phyloP scores from a whole-genome alignment of 2,888 invertebrate species.

The Sinelater perroti region DNA sequence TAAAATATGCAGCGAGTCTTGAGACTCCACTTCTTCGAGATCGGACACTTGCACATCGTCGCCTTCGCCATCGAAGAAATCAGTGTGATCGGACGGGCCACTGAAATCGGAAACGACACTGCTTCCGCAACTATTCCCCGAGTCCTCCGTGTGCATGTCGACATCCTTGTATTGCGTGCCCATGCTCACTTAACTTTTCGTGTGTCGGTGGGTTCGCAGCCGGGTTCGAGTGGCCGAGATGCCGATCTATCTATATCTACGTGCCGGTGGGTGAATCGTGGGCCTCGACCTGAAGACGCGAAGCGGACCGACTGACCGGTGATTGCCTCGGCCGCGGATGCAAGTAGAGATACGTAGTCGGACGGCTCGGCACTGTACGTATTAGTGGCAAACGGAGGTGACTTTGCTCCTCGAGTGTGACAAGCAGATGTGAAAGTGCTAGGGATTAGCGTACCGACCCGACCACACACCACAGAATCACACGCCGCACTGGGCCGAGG shows the following conservation, averaged over 20 bases:
- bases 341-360: slow-evolving; percentile 21
- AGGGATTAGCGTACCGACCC: slow-evolving; percentile 39
- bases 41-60: slow-evolving; percentile 68
- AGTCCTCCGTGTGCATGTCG: slow-evolving; percentile 59
- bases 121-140: slow-evolving; percentile 61
- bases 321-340: slow-evolving; percentile 7
- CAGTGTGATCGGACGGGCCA: slow-evolving; percentile 57
- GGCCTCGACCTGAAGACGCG: too few species aligned
- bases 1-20: slow-evolving; percentile 49
- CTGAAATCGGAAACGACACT: slow-evolving; percentile 59
- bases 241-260: background rate
- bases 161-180: slow-evolving; percentile 57
- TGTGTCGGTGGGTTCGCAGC: background rate
- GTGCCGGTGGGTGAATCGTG: too few species aligned
- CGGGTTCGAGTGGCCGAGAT: slow-evolving; percentile 10
- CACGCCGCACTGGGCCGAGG: slow-evolving; percentile 55
- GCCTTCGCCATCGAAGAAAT: slow-evolving; percentile 67
- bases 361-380: slow-evolving; percentile 26
- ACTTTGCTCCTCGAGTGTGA: slow-evolving; percentile 30
- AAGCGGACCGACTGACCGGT: too few species aligned
- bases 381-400: slow-evolving; percentile 12
- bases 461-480: slow-evolving; percentile 52
- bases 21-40: slow-evolving; percentile 66
- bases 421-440: slow-evolving; percentile 37
- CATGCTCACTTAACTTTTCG: slow-evolving; percentile 52